Conservation (phyloP, 2,113 vertebrate genomes). For the Protobothrops mucrosquamatus region DNA sequence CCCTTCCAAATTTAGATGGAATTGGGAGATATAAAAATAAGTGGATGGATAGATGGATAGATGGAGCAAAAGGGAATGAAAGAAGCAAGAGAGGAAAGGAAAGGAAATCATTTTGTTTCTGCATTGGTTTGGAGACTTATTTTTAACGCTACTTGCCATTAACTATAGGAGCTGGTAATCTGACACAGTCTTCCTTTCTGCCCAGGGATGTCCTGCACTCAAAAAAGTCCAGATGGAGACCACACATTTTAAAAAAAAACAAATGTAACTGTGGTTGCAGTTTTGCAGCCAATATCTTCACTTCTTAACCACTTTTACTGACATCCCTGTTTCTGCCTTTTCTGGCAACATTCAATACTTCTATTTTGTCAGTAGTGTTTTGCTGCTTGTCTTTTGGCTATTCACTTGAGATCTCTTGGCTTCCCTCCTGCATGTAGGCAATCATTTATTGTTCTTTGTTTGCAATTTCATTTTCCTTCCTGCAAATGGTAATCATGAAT, state of each 20-base stretch:
- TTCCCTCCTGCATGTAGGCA: neutral
- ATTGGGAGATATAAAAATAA: neutral
- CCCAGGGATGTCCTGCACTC: neutral
- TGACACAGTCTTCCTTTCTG: neutral
- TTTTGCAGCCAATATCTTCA: neutral
- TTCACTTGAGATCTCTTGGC: neutral
- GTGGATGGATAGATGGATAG: neutral
- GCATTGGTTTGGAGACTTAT: neutral
- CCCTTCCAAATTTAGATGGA: neutral
- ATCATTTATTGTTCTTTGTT: constrained; percentile 5
- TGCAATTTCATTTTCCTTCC: constrained; percentile 18
- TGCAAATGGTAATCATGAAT: constrained; percentile 7
- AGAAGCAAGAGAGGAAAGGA: neutral
- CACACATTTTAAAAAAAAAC: neutral
- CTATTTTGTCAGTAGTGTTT: neutral
- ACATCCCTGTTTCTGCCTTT: neutral
- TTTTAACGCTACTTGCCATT: neutral
- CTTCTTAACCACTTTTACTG: neutral
- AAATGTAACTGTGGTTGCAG: neutral
- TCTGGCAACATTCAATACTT: neutral
- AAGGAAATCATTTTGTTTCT: neutral
- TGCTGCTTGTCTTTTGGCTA: neutral
- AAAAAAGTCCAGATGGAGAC: neutral
- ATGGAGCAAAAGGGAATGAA: neutral
- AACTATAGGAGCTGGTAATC: neutral